phyloP scores from a whole-genome alignment of 2,113 vertebrate species.

The Platichthys flesus region DNA sequence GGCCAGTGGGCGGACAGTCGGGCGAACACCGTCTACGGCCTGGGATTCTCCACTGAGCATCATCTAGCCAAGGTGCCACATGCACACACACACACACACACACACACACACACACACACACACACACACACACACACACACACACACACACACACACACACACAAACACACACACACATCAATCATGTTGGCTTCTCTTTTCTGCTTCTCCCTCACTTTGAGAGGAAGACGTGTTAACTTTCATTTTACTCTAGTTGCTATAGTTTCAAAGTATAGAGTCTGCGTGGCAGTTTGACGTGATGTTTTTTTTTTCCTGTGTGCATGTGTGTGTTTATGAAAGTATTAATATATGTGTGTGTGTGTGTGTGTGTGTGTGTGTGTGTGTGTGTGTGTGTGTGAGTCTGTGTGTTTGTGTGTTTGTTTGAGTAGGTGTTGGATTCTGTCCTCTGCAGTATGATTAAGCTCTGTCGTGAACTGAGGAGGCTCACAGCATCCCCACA shows the following conservation, averaged over 20 bases:
- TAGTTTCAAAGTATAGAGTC: constrained; percentile 48
- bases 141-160: too few species aligned
- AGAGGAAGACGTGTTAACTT: too few species aligned
- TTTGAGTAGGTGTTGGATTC: constrained; percentile 37
- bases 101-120: constrained; percentile 4
- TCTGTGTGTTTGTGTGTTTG: constrained; percentile 54
- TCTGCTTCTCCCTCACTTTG: too few species aligned
- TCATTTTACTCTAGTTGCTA: background rate
- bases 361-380: constrained; percentile 53
- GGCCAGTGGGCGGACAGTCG: constrained; percentile 98
- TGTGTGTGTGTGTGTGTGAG: constrained; percentile 44
- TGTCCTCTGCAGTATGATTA: constrained; percentile 74
- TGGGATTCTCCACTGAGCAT: constrained; percentile 99
- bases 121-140: background rate
- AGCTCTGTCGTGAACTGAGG: constrained; percentile 31
- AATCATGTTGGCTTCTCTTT: too few species aligned
- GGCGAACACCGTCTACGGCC: constrained; percentile 95
- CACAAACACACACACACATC: too few species aligned
- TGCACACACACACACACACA: constrained; percentile 7
- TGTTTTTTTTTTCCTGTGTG: constrained; percentile 56
- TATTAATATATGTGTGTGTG: constrained; percentile 44
- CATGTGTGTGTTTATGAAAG: constrained; percentile 60
- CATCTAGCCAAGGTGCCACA: constrained; percentile 92
- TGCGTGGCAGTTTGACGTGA: constrained; percentile 57
- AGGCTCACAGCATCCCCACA: background rate